These are phyloP conservation scores for Pandemis heparana DNA, from an alignment of 2,888 invertebrate genomes.

Conservation along the genomic window DNA sequence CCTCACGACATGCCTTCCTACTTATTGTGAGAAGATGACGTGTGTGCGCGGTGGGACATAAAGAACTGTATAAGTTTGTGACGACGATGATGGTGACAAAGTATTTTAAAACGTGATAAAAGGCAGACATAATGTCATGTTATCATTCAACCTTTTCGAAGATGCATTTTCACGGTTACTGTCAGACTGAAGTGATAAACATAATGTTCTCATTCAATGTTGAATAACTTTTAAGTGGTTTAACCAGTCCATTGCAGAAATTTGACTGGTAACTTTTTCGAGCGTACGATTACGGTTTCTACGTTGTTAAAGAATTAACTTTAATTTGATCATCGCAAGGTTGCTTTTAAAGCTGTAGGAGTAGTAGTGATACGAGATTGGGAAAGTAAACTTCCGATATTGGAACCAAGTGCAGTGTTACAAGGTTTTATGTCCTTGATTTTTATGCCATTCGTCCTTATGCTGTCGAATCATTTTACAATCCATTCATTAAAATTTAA, in stretches of 20 bases:
- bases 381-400: not conserved
- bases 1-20: too few species aligned
- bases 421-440: slow-evolving; percentile 1
- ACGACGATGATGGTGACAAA: too few species aligned
- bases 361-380: not conserved
- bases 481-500: not conserved
- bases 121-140: not conserved
- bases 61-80: too few species aligned
- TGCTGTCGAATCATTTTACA: not conserved
- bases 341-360: not conserved
- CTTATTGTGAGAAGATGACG: too few species aligned
- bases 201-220: not conserved
- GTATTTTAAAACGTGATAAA: not conserved
- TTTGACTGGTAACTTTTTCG: not conserved
- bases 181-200: not conserved
- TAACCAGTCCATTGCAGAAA: not conserved
- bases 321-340: not conserved
- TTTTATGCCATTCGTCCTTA: not conserved
- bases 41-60: too few species aligned
- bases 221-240: not conserved
- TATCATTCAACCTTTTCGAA: not conserved
- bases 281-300: not conserved
- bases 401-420: slow-evolving; percentile 8
- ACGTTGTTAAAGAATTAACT: not conserved
- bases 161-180: not conserved